Base-by-base conservation (phyloP, 2,797 vertebrate genomes). In the Cyprinella venusta region DNA sequence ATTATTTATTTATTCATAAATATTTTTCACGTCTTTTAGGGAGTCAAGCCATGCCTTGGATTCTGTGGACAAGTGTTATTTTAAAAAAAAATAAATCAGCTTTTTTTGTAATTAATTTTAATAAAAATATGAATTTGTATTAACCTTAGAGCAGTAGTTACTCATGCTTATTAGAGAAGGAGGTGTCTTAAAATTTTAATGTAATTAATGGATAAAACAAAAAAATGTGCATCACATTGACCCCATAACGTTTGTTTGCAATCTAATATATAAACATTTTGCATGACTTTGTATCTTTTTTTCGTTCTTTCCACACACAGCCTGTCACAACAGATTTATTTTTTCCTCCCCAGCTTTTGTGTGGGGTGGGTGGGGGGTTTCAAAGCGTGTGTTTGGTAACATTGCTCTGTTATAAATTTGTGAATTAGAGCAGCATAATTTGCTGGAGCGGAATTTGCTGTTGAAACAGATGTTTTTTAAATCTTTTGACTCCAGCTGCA, bases 191-290 rank as follows among this genome's bases (percentile, higher is more conserved):
- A 54, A 21, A 52, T 33, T 12, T 48, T 5, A 18, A 13, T 69
- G 2, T 16, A 4, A 72, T 36, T 0, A 52, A 72, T 21, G 3
- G 16, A 52, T 21, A 52, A 15, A 8, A 45, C 26, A 30, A 33
- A 72, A 72, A 33, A 33, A 19, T 15, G 54, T 9, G 10, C 19
- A 36, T 36, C 71, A 84, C 72, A 16, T 67, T 85, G 86, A 90
- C 21, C 86, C 88, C 89, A 64, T 70, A 52, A 52, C 77, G 36
- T 84, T 89, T 90, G 86, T 91, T 91, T 90, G 85, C 78, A 40
- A 80, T 71, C 83, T 86, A 87, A 90, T 90, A 85, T 86, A 84
- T 90, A 86, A 93, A 84, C 80, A 87, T 83, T 89, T 82, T 80
- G 77, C 82, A 86, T 84, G 83, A 86, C 85, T 88, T 87, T 82